Base-by-base conservation (phyloP, 2,888 invertebrate species). In the Acronicta leporina region DNA sequence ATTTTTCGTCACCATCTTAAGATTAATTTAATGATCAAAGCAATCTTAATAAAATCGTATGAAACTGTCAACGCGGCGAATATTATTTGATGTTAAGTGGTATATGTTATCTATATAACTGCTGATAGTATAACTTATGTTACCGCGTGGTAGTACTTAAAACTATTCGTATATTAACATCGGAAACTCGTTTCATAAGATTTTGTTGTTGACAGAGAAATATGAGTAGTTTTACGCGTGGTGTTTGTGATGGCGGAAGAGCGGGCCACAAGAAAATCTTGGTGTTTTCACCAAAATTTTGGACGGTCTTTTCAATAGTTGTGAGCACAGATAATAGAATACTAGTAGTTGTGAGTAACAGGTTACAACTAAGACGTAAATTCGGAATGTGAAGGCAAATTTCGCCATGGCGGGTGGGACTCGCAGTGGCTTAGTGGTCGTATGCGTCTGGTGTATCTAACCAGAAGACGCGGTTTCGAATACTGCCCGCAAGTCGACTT, bases 121-220 rank as follows among this genome's bases (percentile, higher is more conserved):
- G 60, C 43, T 40, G 35, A 53, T 56, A 41, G 43, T 41, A n/a
- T 45, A 57, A 66, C 38, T 52, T 59, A 64, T 57, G 44, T 64
- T 45, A 47, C 70, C 46, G 54, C 73, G 62, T 72, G 59, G 60
- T 73, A 54, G 20, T 60, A 75, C 59, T 68, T 61, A 60, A 57
- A 79, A 78, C 70, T 76, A 78, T 77, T 51, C 52, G 41, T 49
- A 44, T 63, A 75, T 79, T 74, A 61, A 64, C 73, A 79, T 79
- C 56, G 63, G 62, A 44, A 70, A 65, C 60, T 66, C 63, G 66
- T 75, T 72, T 63, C 49, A 44, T 68, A 64, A 66, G 65, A 70
- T 60, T 69, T 63, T 56, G 51, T 68, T 67, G 62, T 67, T 67
- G 73, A 63, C 71, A 69, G 40, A 59, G 71, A 76, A 68, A 77